phyloP scores from a whole-genome alignment of 2,113 vertebrate genomes.

The Arenaria interpres region DNA sequence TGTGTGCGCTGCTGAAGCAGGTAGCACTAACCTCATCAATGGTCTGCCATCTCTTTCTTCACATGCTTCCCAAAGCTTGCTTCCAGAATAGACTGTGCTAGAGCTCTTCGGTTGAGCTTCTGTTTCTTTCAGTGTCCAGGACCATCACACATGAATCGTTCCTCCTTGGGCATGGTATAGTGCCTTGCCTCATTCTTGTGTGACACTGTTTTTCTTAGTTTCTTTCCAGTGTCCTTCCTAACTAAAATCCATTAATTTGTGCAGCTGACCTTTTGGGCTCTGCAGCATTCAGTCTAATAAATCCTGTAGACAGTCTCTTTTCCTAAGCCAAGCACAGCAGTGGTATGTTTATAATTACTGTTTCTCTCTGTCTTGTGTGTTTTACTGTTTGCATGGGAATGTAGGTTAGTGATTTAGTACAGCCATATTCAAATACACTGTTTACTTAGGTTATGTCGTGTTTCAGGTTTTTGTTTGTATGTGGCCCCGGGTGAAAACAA shows the following conservation, averaged over 20 bases:
- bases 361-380: neutral
- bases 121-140: neutral
- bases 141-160: neutral
- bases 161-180: neutral
- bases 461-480: neutral
- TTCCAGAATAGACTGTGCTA: neutral
- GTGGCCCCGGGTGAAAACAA: neutral
- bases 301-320: neutral
- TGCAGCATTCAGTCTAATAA: neutral
- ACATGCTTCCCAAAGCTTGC: fast-evolving
- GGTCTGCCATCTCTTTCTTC: fast-evolving
- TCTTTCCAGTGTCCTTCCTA: neutral
- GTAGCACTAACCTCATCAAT: neutral
- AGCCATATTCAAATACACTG: neutral
- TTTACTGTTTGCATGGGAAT: neutral
- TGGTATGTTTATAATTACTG: neutral
- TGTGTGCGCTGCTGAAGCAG: neutral
- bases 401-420: neutral
- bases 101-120: neutral
- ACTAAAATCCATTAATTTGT: neutral
- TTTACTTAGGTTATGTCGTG: neutral
- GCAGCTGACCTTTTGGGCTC: neutral
- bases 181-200: neutral
- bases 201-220: neutral
- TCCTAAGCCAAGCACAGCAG: neutral